Evolutionary conservation across 2,113 vertebrate genomes (phyloP), one percentile per base, ranked within the genome.

Genomic region (Rana temporaria): DNA sequence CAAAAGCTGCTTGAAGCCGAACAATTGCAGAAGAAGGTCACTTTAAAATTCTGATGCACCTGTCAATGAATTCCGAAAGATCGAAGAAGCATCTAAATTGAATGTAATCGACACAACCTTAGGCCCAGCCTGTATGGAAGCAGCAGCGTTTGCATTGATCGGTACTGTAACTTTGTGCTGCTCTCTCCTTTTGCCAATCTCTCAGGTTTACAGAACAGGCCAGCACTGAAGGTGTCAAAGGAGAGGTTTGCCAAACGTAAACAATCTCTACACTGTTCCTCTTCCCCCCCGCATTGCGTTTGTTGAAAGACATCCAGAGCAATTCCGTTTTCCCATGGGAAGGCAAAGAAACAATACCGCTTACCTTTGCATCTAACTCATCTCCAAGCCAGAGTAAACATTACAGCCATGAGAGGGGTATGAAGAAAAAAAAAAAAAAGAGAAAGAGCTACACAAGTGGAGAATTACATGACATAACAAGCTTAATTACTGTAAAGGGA

Each of bases 301-400:
- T 91, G 80, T 90, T 92, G 91, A 93, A 88, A 86, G 85, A 76
- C 84, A 87, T 91, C 91, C 90, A 93, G 87, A 90, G 87, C 53
- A 24, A 16, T 4, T 64, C 89, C 79, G 84, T 85, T 93, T 95
- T 95, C 93, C 93, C 94, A 94, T 93, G 93, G 94, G 94, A 94
- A 95, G 93, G 79, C 90, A 87, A 89, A 88, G 90, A 89, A 91
- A 93, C 90, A 93, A 92, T 88, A 84, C 89, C 87, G 86, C 85
- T 87, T 93, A 93, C 90, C 92, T 93, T 88, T 90, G 89, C 92
- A 93, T 91, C 90, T 89, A 91, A 84, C 90, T 85, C 87, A 89
- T 84, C 87, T 88, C 73, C 85, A 87, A 92, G 92, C 91, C 90
- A 89, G 85, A 88, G 90, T 87, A 93, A 94, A 94, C 89, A 92